Evolutionary conservation across 1,140 invertebrate species (phyloP).

Genomic region (Lordiphosa collinella): DNA sequence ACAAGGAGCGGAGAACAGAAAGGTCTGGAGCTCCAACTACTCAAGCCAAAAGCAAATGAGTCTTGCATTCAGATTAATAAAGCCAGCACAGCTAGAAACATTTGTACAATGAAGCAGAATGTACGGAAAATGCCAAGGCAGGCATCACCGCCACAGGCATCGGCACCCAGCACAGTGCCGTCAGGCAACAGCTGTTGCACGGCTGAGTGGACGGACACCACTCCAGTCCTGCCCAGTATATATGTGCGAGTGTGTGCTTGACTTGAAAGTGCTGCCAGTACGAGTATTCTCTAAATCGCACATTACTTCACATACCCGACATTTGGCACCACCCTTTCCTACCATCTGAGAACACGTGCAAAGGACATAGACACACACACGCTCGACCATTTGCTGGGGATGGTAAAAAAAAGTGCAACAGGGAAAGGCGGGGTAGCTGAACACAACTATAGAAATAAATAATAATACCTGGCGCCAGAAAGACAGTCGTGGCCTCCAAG

Average conservation of each 20-base stretch:
- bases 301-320: constrained; percentile 17
- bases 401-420: constrained; percentile 4
- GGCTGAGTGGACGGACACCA: constrained; percentile 22
- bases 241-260: constrained; percentile 2
- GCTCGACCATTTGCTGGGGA: background rate
- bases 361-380: constrained; percentile 22
- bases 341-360: constrained; percentile 40
- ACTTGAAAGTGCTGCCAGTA: constrained; percentile 6
- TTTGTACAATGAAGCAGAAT: constrained; percentile 25
- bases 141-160: constrained; percentile 14
- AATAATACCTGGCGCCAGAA: constrained; percentile 5
- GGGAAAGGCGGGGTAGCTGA: background rate
- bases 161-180: constrained; percentile 17
- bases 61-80: constrained; percentile 1
- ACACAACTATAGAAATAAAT: constrained; percentile 14
- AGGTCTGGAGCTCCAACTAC: background rate
- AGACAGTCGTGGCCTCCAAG: constrained; percentile 3
- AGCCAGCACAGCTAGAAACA: constrained; percentile 5
- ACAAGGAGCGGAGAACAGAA: background rate
- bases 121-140: constrained; percentile 19
- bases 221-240: constrained; percentile 1
- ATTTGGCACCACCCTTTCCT: constrained; percentile 4
- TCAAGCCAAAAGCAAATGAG: background rate
- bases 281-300: constrained; percentile 6
- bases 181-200: constrained; percentile 31